These are phyloP conservation scores for Coregonus sp. DNA, from an alignment of 2,797 vertebrate species.

Conservation along the genomic window DNA sequence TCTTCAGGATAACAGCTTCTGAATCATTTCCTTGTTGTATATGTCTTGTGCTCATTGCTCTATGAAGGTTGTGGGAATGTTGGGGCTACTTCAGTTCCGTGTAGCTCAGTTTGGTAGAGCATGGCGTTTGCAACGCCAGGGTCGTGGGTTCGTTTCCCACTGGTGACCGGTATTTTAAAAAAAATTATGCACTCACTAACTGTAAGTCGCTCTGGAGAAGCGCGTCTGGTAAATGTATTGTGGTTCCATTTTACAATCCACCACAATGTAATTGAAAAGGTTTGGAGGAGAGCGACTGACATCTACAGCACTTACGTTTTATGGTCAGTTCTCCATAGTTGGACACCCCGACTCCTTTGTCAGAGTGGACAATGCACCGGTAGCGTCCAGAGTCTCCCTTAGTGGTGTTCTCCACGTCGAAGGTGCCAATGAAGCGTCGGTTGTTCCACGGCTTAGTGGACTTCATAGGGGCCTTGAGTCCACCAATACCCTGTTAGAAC, in stretches of 20 bases:
- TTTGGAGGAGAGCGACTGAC: conserved; percentile 17
- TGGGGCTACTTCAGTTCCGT: too few species aligned
- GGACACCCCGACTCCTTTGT: conserved; percentile 91
- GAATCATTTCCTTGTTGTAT: conserved; percentile 22
- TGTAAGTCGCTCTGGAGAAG: too few species aligned
- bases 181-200: too few species aligned
- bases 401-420: conserved; percentile 92
- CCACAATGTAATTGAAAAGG: too few species aligned
- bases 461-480: conserved; percentile 92
- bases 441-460: conserved; percentile 89
- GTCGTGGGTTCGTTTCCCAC: too few species aligned
- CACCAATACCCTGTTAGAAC: conserved; percentile 84
- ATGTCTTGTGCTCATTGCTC: conserved; percentile 49
- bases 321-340: conserved; percentile 95
- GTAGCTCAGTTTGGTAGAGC: too few species aligned
- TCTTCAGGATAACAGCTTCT: background rate
- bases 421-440: conserved; percentile 90
- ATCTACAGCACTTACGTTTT: conserved; percentile 82
- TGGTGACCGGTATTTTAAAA: too few species aligned
- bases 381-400: conserved; percentile 92
- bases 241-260: too few species aligned
- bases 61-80: background rate
- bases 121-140: too few species aligned
- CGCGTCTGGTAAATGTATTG: too few species aligned
- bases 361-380: conserved; percentile 91